Conservation (phyloP, 2,797 vertebrate genomes). For the Staurois parvus region DNA sequence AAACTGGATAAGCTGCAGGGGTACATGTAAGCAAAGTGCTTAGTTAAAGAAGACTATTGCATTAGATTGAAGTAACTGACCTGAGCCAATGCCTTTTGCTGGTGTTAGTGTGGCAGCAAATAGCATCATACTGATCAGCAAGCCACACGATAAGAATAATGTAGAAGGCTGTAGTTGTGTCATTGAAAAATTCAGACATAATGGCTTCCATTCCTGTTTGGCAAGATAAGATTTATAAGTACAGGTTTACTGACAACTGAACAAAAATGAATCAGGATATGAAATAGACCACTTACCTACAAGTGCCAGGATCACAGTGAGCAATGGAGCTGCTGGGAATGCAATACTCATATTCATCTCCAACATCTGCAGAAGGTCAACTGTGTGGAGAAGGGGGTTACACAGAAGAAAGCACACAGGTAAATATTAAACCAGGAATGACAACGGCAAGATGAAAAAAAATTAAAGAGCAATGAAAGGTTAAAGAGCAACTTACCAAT, state of each 20-base stretch:
- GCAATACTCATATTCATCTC: conserved; percentile 99
- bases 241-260: neutral
- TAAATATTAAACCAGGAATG: neutral
- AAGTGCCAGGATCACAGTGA: conserved; percentile 95
- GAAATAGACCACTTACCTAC: conserved; percentile 82
- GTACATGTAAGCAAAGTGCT: neutral
- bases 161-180: conserved; percentile 97
- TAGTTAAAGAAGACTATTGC: neutral
- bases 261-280: neutral
- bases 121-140: conserved; percentile 95
- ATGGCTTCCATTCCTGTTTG: conserved; percentile 93
- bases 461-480: neutral
- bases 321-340: conserved; percentile 94
- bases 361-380: conserved; percentile 98
- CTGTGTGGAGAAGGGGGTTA: conserved; percentile 75
- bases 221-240: neutral
- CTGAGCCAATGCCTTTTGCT: conserved; percentile 97
- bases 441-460: neutral
- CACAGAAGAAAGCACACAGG: neutral
- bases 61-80: conserved; percentile 67
- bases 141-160: conserved; percentile 98
- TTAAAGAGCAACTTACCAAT: conserved; percentile 84
- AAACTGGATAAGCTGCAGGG: neutral
- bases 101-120: conserved; percentile 97
- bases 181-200: conserved; percentile 98